Evolutionary conservation across 1,140 invertebrate genomes (phyloP).

Genomic region (Papilio dardanus): DNA sequence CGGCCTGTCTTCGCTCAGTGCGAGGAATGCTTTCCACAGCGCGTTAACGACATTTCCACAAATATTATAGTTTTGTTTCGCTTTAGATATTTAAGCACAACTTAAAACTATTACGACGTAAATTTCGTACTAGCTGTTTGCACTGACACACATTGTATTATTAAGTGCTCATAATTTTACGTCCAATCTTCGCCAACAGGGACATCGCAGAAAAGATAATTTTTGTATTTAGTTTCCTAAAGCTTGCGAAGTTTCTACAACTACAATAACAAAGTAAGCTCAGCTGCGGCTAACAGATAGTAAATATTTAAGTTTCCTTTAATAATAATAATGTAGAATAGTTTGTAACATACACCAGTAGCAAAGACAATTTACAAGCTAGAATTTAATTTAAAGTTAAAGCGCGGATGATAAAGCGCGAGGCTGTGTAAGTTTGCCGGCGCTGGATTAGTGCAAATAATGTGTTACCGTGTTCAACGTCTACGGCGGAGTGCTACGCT

Average conservation of each 20-base stretch:
- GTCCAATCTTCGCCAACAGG: neutral
- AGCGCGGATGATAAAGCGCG: constrained; percentile 24
- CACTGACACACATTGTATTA: neutral
- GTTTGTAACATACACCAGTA: constrained; percentile 9
- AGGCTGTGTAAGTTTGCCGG: constrained; percentile 15
- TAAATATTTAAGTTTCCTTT: constrained; percentile 5
- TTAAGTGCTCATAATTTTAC: neutral
- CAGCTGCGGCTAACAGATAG: neutral
- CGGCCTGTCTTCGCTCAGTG: constrained; percentile 28
- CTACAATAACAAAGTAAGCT: neutral
- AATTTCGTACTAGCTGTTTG: neutral
- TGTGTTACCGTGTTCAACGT: constrained; percentile 30
- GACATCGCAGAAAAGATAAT: no score
- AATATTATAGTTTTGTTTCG: constrained; percentile 6
- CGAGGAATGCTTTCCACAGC: constrained; percentile 11
- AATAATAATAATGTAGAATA: constrained; percentile 6
- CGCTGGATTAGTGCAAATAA: constrained; percentile 32
- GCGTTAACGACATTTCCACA: constrained; percentile 19
- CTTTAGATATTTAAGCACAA: constrained; percentile 11
- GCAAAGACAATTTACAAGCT: constrained; percentile 17
- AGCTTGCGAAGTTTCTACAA: neutral
- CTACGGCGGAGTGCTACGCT: neutral
- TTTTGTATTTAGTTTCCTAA: no score
- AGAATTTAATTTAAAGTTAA: constrained; percentile 33
- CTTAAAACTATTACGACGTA: constrained; percentile 10